Evolutionary conservation across 2,888 invertebrate species (phyloP).

Genomic region (Chloroclystis v-ata): DNA sequence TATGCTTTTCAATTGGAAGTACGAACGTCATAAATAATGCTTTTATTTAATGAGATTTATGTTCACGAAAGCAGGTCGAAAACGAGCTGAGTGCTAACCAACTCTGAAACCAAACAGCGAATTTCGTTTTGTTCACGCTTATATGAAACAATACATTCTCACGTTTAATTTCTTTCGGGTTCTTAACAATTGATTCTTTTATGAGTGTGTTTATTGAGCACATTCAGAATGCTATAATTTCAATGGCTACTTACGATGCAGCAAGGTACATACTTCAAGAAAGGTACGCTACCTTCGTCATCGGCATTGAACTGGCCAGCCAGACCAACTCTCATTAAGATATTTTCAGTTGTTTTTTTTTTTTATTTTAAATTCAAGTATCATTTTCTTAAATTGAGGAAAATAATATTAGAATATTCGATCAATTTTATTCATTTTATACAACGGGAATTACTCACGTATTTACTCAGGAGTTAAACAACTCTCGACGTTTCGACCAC

Average conservation of each 20-base stretch:
- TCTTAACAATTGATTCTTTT: conserved; percentile 73
- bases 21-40: conserved; percentile 62
- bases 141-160: conserved; percentile 77
- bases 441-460: too few relatives aligned
- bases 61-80: conserved; percentile 71
- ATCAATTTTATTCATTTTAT: too few relatives aligned
- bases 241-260: conserved; percentile 55
- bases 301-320: conserved; percentile 12
- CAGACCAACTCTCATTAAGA: conserved; percentile 5
- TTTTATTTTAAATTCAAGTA: conserved; percentile 6
- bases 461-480: too few relatives aligned
- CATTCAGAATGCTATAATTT: conserved; percentile 66
- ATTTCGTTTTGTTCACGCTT: conserved; percentile 72
- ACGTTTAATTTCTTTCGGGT: conserved; percentile 76
- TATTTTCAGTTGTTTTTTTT: neutral
- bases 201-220: conserved; percentile 76
- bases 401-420: too few relatives aligned
- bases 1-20: conserved; percentile 55
- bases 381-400: too few relatives aligned
- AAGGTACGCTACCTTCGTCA: conserved; percentile 13
- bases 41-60: conserved; percentile 72
- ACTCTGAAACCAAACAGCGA: conserved; percentile 52
- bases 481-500: too few relatives aligned
- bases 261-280: conserved; percentile 23
- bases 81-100: conserved; percentile 74